Conservation (phyloP, 2,797 vertebrate genomes). For the Hypotaenidia philippensis region DNA sequence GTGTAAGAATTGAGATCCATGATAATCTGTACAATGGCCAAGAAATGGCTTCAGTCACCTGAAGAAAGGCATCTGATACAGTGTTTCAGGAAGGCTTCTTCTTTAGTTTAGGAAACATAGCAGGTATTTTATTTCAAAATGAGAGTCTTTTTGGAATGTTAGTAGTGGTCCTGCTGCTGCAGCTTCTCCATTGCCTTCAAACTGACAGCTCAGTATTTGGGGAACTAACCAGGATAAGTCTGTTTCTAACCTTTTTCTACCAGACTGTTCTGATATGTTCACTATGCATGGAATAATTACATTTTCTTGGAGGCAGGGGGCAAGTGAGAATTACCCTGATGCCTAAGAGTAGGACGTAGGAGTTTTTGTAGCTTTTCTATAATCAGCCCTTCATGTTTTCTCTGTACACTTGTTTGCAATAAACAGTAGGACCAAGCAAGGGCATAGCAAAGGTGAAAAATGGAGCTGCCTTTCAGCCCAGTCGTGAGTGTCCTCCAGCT, state of each 20-base stretch:
- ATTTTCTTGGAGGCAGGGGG: not conserved
- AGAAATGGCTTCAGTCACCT: not conserved
- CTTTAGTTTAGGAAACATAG: not conserved
- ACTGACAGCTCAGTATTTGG: not conserved
- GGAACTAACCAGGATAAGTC: not conserved
- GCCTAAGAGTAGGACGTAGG: not conserved
- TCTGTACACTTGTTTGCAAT: not conserved
- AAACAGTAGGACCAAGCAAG: not conserved
- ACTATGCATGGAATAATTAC: not conserved
- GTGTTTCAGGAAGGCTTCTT: not conserved
- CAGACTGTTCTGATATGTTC: not conserved
- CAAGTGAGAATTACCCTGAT: not conserved
- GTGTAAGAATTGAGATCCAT: fast-evolving
- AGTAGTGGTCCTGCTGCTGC: not conserved
- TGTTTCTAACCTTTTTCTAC: not conserved
- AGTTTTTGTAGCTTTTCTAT: not conserved
- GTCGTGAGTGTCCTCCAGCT: not conserved
- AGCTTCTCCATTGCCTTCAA: not conserved
- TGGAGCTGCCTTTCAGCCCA: not conserved
- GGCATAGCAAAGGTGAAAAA: not conserved
- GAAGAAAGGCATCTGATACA: not conserved
- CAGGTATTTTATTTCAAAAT: not conserved
- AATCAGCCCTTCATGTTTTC: not conserved
- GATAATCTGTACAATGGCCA: not conserved
- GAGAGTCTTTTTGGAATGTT: not conserved